phyloP scores from a whole-genome alignment of 2,888 invertebrate species.

The Mystacides longicornis region DNA sequence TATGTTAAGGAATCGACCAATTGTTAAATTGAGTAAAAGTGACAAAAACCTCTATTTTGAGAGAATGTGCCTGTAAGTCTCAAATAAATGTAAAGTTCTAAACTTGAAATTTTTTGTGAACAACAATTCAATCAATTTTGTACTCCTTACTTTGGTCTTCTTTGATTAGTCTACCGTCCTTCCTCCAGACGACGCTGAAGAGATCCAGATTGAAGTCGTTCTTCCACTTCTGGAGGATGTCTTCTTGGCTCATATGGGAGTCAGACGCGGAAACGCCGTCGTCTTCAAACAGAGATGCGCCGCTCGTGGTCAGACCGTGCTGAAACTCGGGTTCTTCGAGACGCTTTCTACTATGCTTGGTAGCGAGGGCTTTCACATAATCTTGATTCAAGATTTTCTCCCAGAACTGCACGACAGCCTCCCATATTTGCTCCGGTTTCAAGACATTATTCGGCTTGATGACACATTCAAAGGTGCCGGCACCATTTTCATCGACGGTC shows the following conservation, averaged over 20 bases:
- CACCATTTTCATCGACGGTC: constrained; percentile 59
- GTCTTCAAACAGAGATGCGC: not conserved
- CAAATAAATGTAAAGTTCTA: no score
- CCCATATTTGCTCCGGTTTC: constrained; percentile 16
- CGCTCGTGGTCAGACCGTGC: constrained; percentile 7
- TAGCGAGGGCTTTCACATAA: constrained; percentile 21
- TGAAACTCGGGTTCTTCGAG: constrained; percentile 17
- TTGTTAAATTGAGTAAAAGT: no score
- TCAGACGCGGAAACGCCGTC: not conserved
- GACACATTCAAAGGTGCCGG: constrained; percentile 57
- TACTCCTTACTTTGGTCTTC: constrained; percentile 22
- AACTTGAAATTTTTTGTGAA: no score
- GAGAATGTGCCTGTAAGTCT: no score
- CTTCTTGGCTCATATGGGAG: constrained; percentile 19
- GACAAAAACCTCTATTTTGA: no score
- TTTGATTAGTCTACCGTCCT: constrained; percentile 17
- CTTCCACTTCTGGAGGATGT: constrained; percentile 20
- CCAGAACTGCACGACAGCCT: constrained; percentile 19
- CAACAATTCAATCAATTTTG: no score
- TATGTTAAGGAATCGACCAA: no score
- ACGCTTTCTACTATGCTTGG: constrained; percentile 31
- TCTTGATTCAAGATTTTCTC: constrained; percentile 18
- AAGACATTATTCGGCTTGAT: constrained; percentile 44
- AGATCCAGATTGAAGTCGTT: constrained; percentile 21
- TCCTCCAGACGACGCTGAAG: constrained; percentile 22